Evolutionary conservation across 2,797 vertebrate species (phyloP).

Genomic region (Phataginus tricuspis): DNA sequence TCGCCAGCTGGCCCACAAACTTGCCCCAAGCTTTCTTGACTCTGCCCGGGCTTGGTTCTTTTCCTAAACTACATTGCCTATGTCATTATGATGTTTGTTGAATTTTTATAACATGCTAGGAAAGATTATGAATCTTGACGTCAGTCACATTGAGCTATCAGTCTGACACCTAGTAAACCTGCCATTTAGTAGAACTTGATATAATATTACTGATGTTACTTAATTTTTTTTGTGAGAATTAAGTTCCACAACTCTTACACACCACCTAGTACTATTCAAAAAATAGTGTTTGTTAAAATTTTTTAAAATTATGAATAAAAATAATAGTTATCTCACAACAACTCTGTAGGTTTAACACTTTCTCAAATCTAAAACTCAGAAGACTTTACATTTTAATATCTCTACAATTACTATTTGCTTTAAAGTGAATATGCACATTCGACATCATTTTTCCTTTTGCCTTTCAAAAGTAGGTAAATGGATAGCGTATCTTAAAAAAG

Average conservation of each 20-base stretch:
- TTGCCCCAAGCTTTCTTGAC: no score
- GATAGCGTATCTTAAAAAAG: background rate
- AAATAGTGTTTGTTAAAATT: background rate
- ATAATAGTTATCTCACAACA: background rate
- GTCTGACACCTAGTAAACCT: background rate
- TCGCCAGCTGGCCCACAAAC: no score
- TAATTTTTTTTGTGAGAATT: slow-evolving; percentile 2
- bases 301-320: background rate
- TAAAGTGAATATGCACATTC: background rate
- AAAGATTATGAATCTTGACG: background rate
- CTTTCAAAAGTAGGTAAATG: background rate
- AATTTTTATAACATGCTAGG: background rate
- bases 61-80: no score
- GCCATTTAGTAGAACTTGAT: background rate
- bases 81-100: background rate
- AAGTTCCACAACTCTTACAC: background rate
- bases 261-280: background rate
- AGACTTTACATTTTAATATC: background rate
- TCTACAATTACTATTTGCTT: background rate
- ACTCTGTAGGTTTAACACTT: background rate
- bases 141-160: background rate
- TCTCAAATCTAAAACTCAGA: background rate
- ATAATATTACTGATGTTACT: background rate
- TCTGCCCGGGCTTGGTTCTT: no score
- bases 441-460: background rate